These are phyloP conservation scores for Euzetes globulus DNA, from an alignment of 2,888 invertebrate genomes.

Conservation along the genomic window DNA sequence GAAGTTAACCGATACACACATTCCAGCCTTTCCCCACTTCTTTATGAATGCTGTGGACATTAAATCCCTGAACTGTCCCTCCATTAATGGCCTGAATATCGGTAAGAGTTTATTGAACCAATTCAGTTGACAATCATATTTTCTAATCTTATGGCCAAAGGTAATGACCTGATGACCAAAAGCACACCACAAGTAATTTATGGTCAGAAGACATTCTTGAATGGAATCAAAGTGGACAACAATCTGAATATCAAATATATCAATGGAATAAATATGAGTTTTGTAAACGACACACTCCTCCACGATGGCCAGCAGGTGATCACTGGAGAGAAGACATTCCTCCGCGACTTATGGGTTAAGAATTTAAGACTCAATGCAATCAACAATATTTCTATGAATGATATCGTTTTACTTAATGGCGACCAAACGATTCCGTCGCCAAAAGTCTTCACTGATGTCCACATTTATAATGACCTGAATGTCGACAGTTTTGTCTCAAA, in stretches of 20 bases:
- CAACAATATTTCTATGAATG: slow-evolving; percentile 36
- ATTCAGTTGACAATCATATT: not conserved
- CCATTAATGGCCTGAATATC: slow-evolving; percentile 15
- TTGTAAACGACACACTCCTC: slow-evolving; percentile 36
- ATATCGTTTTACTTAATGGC: slow-evolving; percentile 35
- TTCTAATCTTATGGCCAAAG: not conserved
- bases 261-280: slow-evolving; percentile 35
- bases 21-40: slow-evolving; percentile 31
- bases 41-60: slow-evolving; percentile 5
- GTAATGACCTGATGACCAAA: slow-evolving; percentile 5
- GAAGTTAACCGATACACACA: slow-evolving; percentile 32
- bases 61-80: not conserved
- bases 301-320: slow-evolving; percentile 35
- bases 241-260: slow-evolving; percentile 30
- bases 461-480: slow-evolving; percentile 29
- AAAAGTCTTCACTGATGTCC: slow-evolving; percentile 29
- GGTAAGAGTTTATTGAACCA: not conserved
- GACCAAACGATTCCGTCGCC: slow-evolving; percentile 14
- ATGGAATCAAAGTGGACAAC: slow-evolving; percentile 33
- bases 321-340: slow-evolving; percentile 31
- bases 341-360: slow-evolving; percentile 34
- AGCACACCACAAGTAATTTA: not conserved
- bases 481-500: slow-evolving; percentile 28
- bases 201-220: not conserved
- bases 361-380: slow-evolving; percentile 33